phyloP scores from a whole-genome alignment of 2,888 invertebrate species.

The Watsonalla cultraria region DNA sequence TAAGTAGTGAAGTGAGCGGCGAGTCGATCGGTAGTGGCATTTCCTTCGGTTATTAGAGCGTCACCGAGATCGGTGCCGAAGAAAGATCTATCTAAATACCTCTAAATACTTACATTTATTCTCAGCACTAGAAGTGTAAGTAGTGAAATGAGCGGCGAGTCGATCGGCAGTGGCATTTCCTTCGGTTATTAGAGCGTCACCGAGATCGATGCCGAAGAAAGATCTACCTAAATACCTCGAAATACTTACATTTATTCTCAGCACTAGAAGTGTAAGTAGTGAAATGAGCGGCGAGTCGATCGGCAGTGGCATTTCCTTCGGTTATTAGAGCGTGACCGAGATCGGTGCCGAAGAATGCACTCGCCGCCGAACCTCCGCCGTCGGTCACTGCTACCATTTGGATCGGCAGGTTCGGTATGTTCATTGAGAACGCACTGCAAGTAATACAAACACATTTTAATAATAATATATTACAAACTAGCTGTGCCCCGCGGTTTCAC shows the following conservation, averaged over 20 bases:
- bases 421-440: constrained; percentile 92
- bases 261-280: constrained; percentile 92
- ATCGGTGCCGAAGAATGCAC: constrained; percentile 93
- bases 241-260: constrained; percentile 88
- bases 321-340: constrained; percentile 93
- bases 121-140: constrained; percentile 90
- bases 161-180: constrained; percentile 95
- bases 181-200: constrained; percentile 94
- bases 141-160: constrained; percentile 96
- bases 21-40: constrained; percentile 93
- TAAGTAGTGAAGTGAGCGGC: constrained; percentile 96
- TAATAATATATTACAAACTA: too few relatives aligned
- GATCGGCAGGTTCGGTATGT: constrained; percentile 94
- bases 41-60: constrained; percentile 94
- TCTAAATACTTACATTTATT: constrained; percentile 84
- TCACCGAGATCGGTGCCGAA: constrained; percentile 94
- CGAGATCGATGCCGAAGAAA: constrained; percentile 93
- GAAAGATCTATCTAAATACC: constrained; percentile 80
- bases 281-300: constrained; percentile 93
- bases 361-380: constrained; percentile 86
- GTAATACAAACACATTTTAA: background rate
- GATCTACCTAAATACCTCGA: constrained; percentile 35
- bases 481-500: too few relatives aligned
- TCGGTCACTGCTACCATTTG: constrained; percentile 97
- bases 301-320: constrained; percentile 95